Percentiles rank a stretch among this genome's conserved stretches.
These are phyloP conservation scores for Emydocephalus ijimae DNA, from an alignment of 2,113 vertebrate species.

Conservation along the genomic window DNA sequence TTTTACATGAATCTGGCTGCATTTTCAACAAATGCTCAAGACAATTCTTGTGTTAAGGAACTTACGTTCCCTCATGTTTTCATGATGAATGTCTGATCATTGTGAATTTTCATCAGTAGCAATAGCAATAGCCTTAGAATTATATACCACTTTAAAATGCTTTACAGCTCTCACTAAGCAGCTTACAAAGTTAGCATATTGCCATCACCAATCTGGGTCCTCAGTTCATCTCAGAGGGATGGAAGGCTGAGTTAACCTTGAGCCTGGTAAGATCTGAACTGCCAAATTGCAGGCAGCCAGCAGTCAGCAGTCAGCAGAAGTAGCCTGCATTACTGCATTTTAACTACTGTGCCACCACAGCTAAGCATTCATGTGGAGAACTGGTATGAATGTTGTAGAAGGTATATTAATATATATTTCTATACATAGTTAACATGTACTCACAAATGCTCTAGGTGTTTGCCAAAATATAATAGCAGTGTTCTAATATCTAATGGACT, in stretches of 20 bases:
- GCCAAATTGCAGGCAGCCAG: too few relatives aligned
- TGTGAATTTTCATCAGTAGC: background rate
- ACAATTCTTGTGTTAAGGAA: background rate
- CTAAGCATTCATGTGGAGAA: background rate
- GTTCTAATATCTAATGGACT: background rate
- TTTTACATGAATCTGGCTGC: background rate
- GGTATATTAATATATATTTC: background rate
- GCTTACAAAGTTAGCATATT: too few relatives aligned
- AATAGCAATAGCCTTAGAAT: too few relatives aligned
- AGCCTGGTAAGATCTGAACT: too few relatives aligned
- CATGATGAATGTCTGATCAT: background rate
- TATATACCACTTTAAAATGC: too few relatives aligned
- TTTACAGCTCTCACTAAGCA: too few relatives aligned
- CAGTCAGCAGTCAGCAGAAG: too few relatives aligned
- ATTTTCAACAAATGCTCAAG: background rate
- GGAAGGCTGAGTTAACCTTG: too few relatives aligned
- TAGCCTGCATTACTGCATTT: too few relatives aligned
- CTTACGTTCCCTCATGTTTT: background rate
- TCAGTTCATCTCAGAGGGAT: too few relatives aligned
- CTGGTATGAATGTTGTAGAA: background rate
- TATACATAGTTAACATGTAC: background rate
- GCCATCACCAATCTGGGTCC: too few relatives aligned
- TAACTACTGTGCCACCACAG: too few relatives aligned
- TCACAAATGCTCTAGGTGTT: background rate
- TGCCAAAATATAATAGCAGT: background rate